Conservation (phyloP, 2,888 invertebrate genomes). For the Altica lythri region DNA sequence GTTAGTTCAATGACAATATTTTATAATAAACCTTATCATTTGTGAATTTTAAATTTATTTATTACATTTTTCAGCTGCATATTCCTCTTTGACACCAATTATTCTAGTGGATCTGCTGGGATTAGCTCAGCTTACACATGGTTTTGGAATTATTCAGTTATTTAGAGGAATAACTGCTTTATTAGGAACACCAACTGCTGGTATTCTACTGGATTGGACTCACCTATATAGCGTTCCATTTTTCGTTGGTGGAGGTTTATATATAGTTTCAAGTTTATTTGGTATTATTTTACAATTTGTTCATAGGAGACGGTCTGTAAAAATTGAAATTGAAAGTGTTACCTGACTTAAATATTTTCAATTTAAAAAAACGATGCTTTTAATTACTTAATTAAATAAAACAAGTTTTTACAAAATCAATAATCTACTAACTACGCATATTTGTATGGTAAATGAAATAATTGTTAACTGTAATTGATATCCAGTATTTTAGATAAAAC, state of each 20-base stretch:
- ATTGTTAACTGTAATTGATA: no score
- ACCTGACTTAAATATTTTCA: no score
- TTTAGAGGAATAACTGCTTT: constrained; percentile 95
- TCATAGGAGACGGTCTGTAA: constrained; percentile 62
- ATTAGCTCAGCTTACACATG: constrained; percentile 92
- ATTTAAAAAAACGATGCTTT: no score
- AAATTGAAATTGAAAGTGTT: constrained; percentile 1
- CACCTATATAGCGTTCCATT: constrained; percentile 86
- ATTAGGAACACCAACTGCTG: constrained; percentile 81
- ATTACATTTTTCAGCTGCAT: constrained; percentile 75
- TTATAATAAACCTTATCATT: neutral
- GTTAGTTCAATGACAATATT: neutral
- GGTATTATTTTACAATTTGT: constrained; percentile 1
- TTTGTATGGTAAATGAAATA: no score
- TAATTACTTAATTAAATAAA: no score
- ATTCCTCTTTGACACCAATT: constrained; percentile 96
- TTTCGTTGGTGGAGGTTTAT: constrained; percentile 87
- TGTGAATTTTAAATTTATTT: neutral
- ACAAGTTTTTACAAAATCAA: no score
- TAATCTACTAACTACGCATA: no score
- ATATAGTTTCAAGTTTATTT: constrained; percentile 74
- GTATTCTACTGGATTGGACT: constrained; percentile 86
- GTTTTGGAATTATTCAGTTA: constrained; percentile 93
- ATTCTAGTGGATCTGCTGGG: constrained; percentile 96
- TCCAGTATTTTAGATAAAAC: no score